phyloP scores from a whole-genome alignment of 2,113 vertebrate genomes.

The Corythoichthys haematopterus region DNA sequence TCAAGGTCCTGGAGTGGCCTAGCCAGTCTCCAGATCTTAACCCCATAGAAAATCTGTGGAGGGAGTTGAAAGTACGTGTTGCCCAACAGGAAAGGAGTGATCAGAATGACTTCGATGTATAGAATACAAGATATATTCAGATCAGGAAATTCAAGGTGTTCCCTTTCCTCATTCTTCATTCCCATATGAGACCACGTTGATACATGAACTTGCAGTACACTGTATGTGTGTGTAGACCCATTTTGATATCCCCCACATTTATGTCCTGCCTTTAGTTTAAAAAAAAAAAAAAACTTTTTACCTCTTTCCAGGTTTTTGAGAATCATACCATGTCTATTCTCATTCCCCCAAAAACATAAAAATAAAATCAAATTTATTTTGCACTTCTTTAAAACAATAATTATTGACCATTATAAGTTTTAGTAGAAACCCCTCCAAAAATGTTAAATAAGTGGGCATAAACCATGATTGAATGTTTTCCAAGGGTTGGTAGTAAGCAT shows the following conservation, averaged over 20 bases:
- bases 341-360: not conserved
- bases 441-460: too few relatives aligned
- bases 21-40: too few relatives aligned
- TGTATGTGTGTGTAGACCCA: constrained; percentile 9
- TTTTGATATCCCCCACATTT: constrained; percentile 34
- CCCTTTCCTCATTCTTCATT: constrained; percentile 7
- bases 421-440: too few relatives aligned
- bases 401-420: too few relatives aligned
- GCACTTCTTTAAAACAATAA: not conserved
- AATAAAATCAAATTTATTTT: not conserved
- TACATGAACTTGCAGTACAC: not conserved
- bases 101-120: constrained; percentile 1
- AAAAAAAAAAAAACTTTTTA: too few relatives aligned
- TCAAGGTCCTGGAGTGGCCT: too few relatives aligned
- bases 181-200: constrained; percentile 23
- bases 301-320: too few relatives aligned
- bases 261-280: constrained; percentile 28
- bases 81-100: constrained; percentile 53
- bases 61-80: too few relatives aligned
- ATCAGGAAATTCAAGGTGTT: constrained; percentile 10
- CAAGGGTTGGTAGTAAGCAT: too few relatives aligned
- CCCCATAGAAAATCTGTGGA: too few relatives aligned
- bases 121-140: not conserved
- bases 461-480: too few relatives aligned
- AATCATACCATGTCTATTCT: not conserved